A percentile compares a stretch with the other conserved stretches of the same genome.
These are phyloP conservation scores for Chloroceryle aenea DNA, from an alignment of 2,113 vertebrate genomes.

Conservation along the genomic window DNA sequence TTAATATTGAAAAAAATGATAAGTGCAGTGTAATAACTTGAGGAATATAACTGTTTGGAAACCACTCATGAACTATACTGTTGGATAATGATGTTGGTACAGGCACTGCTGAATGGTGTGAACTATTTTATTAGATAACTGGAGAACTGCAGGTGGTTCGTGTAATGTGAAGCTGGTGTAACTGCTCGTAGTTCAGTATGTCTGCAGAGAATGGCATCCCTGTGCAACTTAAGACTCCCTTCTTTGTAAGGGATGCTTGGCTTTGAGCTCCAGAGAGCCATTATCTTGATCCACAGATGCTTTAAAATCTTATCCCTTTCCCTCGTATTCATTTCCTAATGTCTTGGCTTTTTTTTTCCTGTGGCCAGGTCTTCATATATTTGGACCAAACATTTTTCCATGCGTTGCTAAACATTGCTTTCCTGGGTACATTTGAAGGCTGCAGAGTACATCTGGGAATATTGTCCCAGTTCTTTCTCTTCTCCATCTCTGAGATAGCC, in stretches of 20 bases:
- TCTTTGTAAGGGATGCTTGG: background rate
- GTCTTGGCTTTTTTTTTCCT: background rate
- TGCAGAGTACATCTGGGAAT: background rate
- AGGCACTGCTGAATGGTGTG: background rate
- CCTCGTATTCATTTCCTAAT: background rate
- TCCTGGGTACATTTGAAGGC: background rate
- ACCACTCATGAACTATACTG: background rate
- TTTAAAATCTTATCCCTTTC: background rate
- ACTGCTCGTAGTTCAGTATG: background rate
- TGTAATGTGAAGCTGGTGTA: background rate
- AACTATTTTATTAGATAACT: background rate
- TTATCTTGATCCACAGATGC: background rate
- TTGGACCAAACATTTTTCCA: background rate
- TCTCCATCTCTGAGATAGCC: background rate
- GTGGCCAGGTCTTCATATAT: background rate
- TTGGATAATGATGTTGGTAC: background rate
- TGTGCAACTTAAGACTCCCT: background rate
- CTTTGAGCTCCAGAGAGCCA: background rate
- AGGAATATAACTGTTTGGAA: background rate
- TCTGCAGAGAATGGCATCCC: background rate
- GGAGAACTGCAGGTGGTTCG: background rate
- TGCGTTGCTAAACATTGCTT: background rate
- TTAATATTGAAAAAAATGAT: background rate
- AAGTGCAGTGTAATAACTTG: background rate
- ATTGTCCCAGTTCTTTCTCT: background rate